Evolutionary conservation across 2,797 vertebrate species (phyloP).

Genomic region (Brachyalestes nurse): DNA sequence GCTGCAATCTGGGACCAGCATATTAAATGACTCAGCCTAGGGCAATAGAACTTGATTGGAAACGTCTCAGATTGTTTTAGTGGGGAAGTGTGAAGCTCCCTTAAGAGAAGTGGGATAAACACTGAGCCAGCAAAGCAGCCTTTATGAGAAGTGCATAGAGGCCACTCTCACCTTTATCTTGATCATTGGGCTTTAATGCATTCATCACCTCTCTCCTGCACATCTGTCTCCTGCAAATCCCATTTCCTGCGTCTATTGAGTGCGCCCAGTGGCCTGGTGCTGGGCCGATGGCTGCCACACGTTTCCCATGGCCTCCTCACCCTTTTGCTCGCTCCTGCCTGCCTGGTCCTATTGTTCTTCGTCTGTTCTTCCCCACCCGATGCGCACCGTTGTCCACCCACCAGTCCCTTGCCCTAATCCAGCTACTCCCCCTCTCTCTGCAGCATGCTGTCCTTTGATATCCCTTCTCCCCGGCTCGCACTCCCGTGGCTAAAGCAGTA

Average conservation of each 20-base stretch:
- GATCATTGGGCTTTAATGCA: conserved; percentile 72
- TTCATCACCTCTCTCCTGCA: conserved; percentile 71
- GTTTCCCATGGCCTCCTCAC: conserved; percentile 84
- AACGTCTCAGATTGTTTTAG: not conserved
- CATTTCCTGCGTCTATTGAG: conserved; percentile 82
- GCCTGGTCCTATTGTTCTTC: conserved; percentile 79
- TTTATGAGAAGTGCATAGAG: conserved; percentile 45
- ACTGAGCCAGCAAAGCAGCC: conserved; percentile 1
- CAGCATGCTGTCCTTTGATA: conserved; percentile 78
- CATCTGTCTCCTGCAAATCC: conserved; percentile 81
- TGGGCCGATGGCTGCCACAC: conserved; percentile 76
- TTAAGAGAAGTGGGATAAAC: not conserved
- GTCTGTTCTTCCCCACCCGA: conserved; percentile 77
- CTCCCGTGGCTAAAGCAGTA: conserved; percentile 76
- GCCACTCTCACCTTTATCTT: conserved; percentile 44
- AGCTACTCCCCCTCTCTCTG: conserved; percentile 71
- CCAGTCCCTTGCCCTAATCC: conserved; percentile 54
- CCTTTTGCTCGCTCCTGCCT: conserved; percentile 68
- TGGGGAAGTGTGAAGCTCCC: not conserved
- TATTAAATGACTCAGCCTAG: not conserved
- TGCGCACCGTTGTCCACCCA: conserved; percentile 78
- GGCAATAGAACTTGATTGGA: too few species aligned
- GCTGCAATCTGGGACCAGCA: not conserved
- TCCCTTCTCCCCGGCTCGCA: conserved; percentile 66
- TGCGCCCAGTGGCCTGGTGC: conserved; percentile 76